These are phyloP conservation scores for Nomada goodeniana DNA, from an alignment of 2,888 invertebrate genomes.

Conservation along the genomic window DNA sequence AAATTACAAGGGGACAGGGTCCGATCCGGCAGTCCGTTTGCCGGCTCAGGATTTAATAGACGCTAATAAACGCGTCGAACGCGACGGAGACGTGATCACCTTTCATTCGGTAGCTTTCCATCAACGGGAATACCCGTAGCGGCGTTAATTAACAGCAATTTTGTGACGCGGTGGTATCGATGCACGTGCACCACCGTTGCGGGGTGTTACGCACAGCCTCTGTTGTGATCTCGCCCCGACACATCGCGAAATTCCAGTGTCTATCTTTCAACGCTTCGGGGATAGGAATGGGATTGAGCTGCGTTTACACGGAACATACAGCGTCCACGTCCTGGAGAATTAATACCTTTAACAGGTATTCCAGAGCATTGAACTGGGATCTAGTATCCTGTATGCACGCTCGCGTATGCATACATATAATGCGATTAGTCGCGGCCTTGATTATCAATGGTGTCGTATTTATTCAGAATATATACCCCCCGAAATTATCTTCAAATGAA, in stretches of 20 bases:
- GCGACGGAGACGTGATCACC: slow-evolving; percentile 17
- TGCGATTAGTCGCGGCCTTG: too few relatives aligned
- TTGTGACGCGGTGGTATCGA: slow-evolving; percentile 41
- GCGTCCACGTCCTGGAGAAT: slow-evolving; percentile 1
- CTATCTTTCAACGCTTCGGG: slow-evolving; percentile 25
- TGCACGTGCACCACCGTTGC: slow-evolving; percentile 22
- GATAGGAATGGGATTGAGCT: slow-evolving; percentile 34
- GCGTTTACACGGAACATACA: slow-evolving; percentile 11
- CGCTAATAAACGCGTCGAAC: neutral
- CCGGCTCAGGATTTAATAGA: slow-evolving; percentile 3
- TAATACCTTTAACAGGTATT: neutral
- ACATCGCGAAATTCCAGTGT: slow-evolving; percentile 10
- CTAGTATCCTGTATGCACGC: neutral
- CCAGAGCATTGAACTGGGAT: too few relatives aligned
- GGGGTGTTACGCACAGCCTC: slow-evolving; percentile 20
- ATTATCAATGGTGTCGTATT: too few relatives aligned
- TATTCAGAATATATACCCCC: too few relatives aligned
- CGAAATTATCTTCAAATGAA: too few relatives aligned
- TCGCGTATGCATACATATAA: neutral
- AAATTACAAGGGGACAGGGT: neutral
- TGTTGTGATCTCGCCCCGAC: slow-evolving; percentile 12
- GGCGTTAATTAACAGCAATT: slow-evolving; percentile 61
- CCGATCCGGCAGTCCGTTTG: neutral
- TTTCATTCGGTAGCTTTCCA: slow-evolving; percentile 30
- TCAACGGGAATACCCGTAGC: slow-evolving; percentile 28